Base-by-base conservation (phyloP, 1,140 invertebrate species). In the Anthonomus grandis region DNA sequence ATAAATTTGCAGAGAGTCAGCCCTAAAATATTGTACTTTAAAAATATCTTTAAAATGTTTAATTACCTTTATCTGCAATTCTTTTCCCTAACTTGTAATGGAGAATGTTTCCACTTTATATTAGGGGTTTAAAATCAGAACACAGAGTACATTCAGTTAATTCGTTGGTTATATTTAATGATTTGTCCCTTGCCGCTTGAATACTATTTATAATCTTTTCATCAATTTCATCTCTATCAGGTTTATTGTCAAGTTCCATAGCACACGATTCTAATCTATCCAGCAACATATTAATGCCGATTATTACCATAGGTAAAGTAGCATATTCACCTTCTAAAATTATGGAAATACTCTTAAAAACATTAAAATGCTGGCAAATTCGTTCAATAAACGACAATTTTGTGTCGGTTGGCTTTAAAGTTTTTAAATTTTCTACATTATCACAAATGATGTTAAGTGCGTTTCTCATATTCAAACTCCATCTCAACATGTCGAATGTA, bases 271-370 rank as follows among this genome's bases (percentile, higher is more conserved):
- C 18, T 24, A 60, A 23, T 25, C 56, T 60, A 45, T 60, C 51
- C 24, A 60, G 34, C 12, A 60, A 41, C 34, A 50, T 60, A 56
- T 60, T 60, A 22, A 60, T 56, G 22, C 47, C 45, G 41, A 60
- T 56, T 24, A 56, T 36, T n/a, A 56, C 52, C 44, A 56, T 55
- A 13, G 52, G 37, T 27, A 60, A 23, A 36, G 52, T 60, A 24
- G 37, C 55, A 37, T 60, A 60, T 15, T 60, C 45, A 1, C 44
- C 46, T 38, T n/a, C n/a, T n/a, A n/a, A n/a, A n/a, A n/a, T n/a
- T n/a, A n/a, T n/a, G n/a, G n/a, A n/a, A n/a, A n/a, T 60, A 27
- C 49, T 48, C 34, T 55, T 48, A 12, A 55, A 55, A 55, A 39
- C 38, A 5, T 36, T 50, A n/a, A 57, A 18, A 50, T 42, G 50